Evolutionary conservation across 2,113 vertebrate genomes (phyloP).

Genomic region (Syngnathoides biaculeatus): DNA sequence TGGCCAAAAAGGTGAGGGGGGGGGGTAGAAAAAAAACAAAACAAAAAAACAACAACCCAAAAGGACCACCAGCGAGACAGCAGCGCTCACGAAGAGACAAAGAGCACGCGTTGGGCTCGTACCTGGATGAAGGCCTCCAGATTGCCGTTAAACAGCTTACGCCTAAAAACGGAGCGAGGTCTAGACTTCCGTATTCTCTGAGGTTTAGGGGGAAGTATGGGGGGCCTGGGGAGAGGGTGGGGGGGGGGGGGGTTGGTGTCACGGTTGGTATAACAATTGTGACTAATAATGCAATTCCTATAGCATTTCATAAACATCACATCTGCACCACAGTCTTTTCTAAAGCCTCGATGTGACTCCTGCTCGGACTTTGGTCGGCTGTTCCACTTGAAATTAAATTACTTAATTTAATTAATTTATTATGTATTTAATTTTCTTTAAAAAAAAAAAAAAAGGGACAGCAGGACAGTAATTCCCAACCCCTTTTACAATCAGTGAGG

Average conservation of each 20-base stretch:
- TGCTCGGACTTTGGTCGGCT: neutral
- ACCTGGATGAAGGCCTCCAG: conserved; percentile 97
- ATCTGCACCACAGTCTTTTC: neutral
- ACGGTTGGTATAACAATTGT: conserved; percentile 73
- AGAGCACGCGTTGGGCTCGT: conserved; percentile 64
- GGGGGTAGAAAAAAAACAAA: no score
- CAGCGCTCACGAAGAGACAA: conserved; percentile 60
- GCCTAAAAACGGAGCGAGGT: conserved; percentile 90
- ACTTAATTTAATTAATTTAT: no score
- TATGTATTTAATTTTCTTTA: no score
- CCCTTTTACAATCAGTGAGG: neutral
- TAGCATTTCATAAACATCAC: conserved; percentile 3
- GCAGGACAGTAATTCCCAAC: no score
- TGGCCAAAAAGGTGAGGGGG: conserved; percentile 41
- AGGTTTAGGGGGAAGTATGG: conserved; percentile 93
- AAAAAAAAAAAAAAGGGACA: no score
- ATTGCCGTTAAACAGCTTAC: conserved; percentile 97
- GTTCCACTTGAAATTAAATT: neutral
- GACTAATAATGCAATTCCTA: conserved; percentile 58
- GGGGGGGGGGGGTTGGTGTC: conserved; percentile 7
- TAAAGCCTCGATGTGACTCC: neutral
- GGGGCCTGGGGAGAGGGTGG: conserved; percentile 86
- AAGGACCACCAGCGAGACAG: conserved; percentile 75
- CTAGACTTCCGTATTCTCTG: conserved; percentile 95
- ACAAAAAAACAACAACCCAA: conserved; percentile 50